Percentiles rank a stretch among this genome's conserved stretches.
Evolutionary conservation across 2,797 vertebrate species (phyloP).

Genomic region (Hypotaenidia okinawae): DNA sequence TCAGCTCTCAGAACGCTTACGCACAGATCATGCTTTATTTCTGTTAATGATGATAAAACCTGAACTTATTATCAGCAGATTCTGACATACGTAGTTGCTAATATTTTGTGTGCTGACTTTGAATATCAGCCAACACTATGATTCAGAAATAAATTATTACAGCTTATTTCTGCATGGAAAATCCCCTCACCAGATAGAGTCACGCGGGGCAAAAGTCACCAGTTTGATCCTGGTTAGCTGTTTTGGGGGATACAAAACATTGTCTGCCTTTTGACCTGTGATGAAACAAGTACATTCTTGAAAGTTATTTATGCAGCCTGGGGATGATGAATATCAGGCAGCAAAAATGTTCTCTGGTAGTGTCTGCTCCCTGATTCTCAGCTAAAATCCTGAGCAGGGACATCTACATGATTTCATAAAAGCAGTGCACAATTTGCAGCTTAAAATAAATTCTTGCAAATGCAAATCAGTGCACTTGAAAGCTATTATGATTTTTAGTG

Average conservation of each 20-base stretch:
- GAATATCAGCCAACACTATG: not conserved
- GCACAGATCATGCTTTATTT: not conserved
- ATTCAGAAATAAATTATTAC: not conserved
- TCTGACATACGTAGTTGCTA: not conserved
- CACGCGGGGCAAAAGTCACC: not conserved
- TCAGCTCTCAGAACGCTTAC: not conserved
- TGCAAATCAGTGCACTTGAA: slow-evolving; percentile 36
- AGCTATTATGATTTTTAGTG: slow-evolving; percentile 23
- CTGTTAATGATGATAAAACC: not conserved
- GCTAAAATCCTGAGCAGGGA: not conserved
- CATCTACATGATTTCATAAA: slow-evolving; percentile 25
- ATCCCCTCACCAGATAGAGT: not conserved
- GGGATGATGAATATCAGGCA: not conserved
- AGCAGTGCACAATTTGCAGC: not conserved
- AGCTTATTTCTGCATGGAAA: not conserved
- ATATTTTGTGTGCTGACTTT: not conserved
- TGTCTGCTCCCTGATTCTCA: slow-evolving; percentile 14
- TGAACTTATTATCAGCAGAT: not conserved
- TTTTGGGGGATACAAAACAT: not conserved
- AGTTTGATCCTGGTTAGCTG: not conserved
- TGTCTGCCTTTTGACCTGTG: not conserved
- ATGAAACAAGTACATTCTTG: not conserved
- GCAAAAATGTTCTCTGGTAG: slow-evolving; percentile 9
- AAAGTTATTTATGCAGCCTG: not conserved
- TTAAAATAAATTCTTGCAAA: slow-evolving; percentile 52